A percentile compares a stretch with the other conserved stretches of the same genome.
Evolutionary conservation across 2,888 invertebrate species (phyloP).

Genomic region (Pecten maximus): DNA sequence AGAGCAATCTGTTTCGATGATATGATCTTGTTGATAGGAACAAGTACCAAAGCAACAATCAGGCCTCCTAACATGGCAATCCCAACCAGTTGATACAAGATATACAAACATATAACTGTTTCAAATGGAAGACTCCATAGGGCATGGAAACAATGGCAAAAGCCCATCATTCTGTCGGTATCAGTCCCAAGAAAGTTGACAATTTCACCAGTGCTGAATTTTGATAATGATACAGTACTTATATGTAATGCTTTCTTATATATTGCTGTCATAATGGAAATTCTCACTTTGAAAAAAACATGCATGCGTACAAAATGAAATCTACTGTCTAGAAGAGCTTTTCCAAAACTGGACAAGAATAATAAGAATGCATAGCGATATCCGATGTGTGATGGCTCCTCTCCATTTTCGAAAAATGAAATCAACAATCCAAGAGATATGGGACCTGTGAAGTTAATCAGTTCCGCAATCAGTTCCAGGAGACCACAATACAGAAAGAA

Average conservation of each 20-base stretch:
- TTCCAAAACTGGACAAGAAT: conserved; percentile 1
- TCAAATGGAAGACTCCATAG: conserved; percentile 97
- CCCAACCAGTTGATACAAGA: conserved; percentile 86
- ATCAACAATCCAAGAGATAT: background rate
- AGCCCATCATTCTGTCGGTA: conserved; percentile 96
- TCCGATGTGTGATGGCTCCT: background rate
- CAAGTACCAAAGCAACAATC: conserved; percentile 91
- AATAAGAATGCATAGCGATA: conserved; percentile 4
- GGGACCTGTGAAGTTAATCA: conserved; percentile 9
- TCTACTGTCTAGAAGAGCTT: background rate
- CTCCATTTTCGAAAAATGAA: background rate
- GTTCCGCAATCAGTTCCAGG: background rate
- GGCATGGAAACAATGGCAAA: conserved; percentile 97
- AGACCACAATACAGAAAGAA: conserved; percentile 66
- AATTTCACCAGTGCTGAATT: conserved; percentile 89
- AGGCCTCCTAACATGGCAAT: conserved; percentile 95
- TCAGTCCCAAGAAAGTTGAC: conserved; percentile 98
- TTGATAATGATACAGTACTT: conserved; percentile 82
- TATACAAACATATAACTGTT: conserved; percentile 76
- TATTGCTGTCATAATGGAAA: conserved; percentile 91
- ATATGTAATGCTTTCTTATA: conserved; percentile 88
- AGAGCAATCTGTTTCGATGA: conserved; percentile 93
- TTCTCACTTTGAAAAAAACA: conserved; percentile 89
- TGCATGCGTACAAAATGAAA: background rate
- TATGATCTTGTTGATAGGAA: conserved; percentile 95